These are phyloP conservation scores for Aleiodes sp. DNA, from an alignment of 1,140 invertebrate species.

Conservation along the genomic window DNA sequence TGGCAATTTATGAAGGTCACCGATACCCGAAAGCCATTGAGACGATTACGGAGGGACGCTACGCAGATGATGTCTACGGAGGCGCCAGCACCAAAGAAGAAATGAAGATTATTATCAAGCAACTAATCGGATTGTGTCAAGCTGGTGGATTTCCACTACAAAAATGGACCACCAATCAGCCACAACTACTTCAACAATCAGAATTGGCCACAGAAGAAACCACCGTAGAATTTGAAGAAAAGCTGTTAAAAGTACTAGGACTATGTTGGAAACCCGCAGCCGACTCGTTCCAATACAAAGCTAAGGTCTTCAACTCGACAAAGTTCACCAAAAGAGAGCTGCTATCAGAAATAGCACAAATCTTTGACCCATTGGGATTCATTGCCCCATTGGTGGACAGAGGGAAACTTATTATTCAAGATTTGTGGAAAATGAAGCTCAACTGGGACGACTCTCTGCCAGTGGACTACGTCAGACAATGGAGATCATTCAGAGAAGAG, in stretches of 20 bases:
- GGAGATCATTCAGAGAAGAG: not conserved
- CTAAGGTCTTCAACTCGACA: not conserved
- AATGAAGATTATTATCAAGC: not conserved
- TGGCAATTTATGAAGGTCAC: conserved; percentile 39
- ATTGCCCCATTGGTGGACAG: too few relatives aligned
- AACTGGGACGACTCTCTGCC: not conserved
- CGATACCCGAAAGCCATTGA: conserved; percentile 30
- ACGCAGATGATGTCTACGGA: not conserved
- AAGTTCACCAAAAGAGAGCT: not conserved
- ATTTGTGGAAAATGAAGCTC: too few relatives aligned
- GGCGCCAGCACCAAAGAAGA: not conserved
- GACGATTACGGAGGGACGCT: not conserved
- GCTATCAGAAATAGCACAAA: not conserved
- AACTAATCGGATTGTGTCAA: not conserved
- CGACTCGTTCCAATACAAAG: not conserved
- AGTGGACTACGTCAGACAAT: not conserved
- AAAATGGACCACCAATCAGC: conserved; percentile 31
- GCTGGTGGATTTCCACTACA: conserved; percentile 28
- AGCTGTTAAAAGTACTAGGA: not conserved
- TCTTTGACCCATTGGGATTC: too few relatives aligned
- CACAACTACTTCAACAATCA: too few relatives aligned
- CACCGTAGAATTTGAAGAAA: not conserved
- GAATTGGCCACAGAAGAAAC: conserved; percentile 1
- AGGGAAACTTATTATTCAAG: too few relatives aligned
- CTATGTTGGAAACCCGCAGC: not conserved